These are phyloP conservation scores for Chironomus striatipennis DNA, from an alignment of 1,140 invertebrate species.

Conservation along the genomic window DNA sequence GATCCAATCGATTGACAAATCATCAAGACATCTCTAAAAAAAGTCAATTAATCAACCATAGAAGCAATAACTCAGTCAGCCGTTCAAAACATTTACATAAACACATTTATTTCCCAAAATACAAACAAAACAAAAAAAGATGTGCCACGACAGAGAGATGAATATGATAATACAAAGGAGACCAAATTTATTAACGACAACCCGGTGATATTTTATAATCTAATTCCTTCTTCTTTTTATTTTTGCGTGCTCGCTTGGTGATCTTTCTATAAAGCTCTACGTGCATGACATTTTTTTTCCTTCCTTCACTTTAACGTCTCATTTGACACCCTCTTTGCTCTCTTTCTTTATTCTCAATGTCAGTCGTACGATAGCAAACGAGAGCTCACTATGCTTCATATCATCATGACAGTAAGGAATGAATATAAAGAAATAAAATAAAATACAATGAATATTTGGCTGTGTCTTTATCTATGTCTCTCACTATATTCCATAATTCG, in stretches of 20 bases:
- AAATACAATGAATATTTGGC: not conserved
- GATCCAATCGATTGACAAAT: too few relatives aligned
- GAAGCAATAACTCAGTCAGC: too few relatives aligned
- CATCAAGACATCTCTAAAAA: too few relatives aligned
- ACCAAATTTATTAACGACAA: not conserved
- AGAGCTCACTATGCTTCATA: not conserved
- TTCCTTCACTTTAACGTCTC: not conserved
- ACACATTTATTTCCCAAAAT: too few relatives aligned
- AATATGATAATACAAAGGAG: not conserved
- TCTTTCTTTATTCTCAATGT: not conserved
- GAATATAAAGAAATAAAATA: not conserved
- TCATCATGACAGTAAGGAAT: not conserved
- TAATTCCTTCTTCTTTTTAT: not conserved
- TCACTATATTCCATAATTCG: not conserved
- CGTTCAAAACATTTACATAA: too few relatives aligned
- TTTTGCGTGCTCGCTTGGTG: not conserved
- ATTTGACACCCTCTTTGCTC: not conserved
- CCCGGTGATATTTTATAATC: constrained; percentile 12
- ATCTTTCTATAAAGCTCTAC: not conserved
- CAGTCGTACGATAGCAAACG: too few relatives aligned
- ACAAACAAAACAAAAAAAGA: too few relatives aligned
- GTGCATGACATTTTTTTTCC: not conserved
- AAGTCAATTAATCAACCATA: too few relatives aligned
- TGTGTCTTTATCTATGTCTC: not conserved
- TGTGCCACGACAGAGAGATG: too few relatives aligned